These are phyloP conservation scores for Caretta caretta DNA, from an alignment of 2,113 vertebrate species.

Conservation along the genomic window DNA sequence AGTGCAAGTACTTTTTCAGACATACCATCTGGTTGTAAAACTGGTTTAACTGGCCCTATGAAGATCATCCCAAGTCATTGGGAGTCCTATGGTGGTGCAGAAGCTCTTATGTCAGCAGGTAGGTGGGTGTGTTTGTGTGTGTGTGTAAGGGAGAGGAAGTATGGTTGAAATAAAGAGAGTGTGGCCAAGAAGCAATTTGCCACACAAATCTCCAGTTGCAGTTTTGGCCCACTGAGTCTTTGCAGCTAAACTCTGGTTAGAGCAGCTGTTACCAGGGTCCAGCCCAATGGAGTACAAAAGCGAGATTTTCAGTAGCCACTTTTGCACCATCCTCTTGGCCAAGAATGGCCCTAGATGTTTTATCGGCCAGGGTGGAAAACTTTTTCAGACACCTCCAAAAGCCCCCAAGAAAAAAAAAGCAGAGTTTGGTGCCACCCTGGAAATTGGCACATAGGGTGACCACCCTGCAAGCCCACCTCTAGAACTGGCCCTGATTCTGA, in stretches of 20 bases:
- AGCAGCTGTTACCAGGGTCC: background rate
- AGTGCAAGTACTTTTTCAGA: background rate
- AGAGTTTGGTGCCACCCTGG: too few relatives aligned
- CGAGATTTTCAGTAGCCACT: too few relatives aligned
- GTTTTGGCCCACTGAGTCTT: background rate
- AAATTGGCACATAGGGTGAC: too few relatives aligned
- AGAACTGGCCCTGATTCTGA: too few relatives aligned
- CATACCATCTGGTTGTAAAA: background rate
- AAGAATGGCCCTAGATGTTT: too few relatives aligned
- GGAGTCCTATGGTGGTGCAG: background rate
- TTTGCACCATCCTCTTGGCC: too few relatives aligned
- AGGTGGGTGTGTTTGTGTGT: background rate
- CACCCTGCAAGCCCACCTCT: too few relatives aligned
- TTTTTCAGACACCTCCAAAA: too few relatives aligned
- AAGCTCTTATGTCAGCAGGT: background rate
- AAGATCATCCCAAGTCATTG: background rate
- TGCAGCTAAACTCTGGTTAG: background rate
- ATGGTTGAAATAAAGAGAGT: background rate
- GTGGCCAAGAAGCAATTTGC: background rate
- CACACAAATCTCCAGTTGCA: background rate
- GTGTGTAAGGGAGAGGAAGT: background rate
- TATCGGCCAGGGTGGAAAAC: too few relatives aligned
- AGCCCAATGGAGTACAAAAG: background rate
- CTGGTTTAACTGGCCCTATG: background rate
- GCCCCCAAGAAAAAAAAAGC: too few relatives aligned